Conservation (phyloP, 1,140 invertebrate genomes). For the Zaprionus capensis region DNA sequence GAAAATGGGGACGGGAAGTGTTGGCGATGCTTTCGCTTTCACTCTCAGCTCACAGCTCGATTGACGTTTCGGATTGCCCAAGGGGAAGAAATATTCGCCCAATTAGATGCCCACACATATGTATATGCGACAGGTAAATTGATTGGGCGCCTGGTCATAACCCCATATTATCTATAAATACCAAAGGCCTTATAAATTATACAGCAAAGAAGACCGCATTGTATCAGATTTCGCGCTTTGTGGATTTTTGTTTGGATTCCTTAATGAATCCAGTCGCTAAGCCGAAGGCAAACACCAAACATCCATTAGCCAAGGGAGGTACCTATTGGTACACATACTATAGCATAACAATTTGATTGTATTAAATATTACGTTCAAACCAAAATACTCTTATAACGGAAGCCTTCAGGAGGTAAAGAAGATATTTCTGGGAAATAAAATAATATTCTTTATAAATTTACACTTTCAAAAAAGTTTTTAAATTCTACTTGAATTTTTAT, state of each 20-base stretch:
- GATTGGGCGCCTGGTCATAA: conserved; percentile 60
- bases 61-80: conserved; percentile 68
- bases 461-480: neutral
- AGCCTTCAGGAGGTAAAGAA: neutral
- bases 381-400: neutral
- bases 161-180: conserved; percentile 75
- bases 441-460: neutral
- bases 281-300: conserved; percentile 66
- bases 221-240: conserved; percentile 78
- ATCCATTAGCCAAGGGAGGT: conserved; percentile 64
- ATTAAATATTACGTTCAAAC: neutral
- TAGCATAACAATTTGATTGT: neutral
- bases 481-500: neutral
- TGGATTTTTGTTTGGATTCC: conserved; percentile 37
- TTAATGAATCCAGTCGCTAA: conserved; percentile 58
- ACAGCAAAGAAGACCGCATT: conserved; percentile 45
- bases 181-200: conserved; percentile 67
- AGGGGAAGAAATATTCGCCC: conserved; percentile 67
- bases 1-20: conserved; percentile 24
- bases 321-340: conserved; percentile 5
- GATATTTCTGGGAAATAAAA: neutral
- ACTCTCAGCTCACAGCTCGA: conserved; percentile 36
- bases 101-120: conserved; percentile 73
- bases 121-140: conserved; percentile 49
- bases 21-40: conserved; percentile 61